Percentiles rank a stretch among this genome's conserved stretches.
Conservation (phyloP, 2,888 invertebrate genomes). For the Machimus atricapillus region DNA sequence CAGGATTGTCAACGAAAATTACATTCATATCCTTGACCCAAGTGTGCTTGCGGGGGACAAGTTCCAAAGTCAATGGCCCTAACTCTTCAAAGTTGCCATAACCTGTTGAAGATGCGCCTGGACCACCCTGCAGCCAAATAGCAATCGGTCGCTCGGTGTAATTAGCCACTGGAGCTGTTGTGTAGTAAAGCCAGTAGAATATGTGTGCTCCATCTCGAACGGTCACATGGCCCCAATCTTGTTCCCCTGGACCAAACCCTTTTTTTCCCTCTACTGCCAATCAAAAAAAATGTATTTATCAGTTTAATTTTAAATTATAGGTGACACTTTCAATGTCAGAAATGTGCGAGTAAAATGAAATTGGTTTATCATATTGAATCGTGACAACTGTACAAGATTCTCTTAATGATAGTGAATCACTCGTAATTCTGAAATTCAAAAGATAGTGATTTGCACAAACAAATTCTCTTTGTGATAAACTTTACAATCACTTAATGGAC, state of each 20-base stretch:
- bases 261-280: constrained; percentile 50
- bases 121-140: constrained; percentile 92
- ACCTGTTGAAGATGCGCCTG: constrained; percentile 79
- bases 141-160: constrained; percentile 75
- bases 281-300: background rate
- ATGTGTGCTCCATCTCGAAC: constrained; percentile 79
- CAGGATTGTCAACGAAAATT: constrained; percentile 89
- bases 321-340: background rate
- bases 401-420: background rate
- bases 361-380: background rate
- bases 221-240: constrained; percentile 77
- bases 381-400: background rate
- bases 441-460: background rate
- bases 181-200: constrained; percentile 89
- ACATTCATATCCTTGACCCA: constrained; percentile 85
- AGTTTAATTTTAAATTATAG: background rate
- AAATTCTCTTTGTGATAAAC: background rate
- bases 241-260: constrained; percentile 69
- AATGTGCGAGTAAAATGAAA: background rate
- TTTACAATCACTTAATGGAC: background rate
- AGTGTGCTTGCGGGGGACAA: constrained; percentile 73
- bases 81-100: constrained; percentile 88
- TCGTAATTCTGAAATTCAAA: background rate
- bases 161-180: constrained; percentile 68
- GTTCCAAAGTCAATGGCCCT: constrained; percentile 74